These are phyloP conservation scores for Semicossyphus pulcher DNA, from an alignment of 2,113 vertebrate species.

Conservation along the genomic window DNA sequence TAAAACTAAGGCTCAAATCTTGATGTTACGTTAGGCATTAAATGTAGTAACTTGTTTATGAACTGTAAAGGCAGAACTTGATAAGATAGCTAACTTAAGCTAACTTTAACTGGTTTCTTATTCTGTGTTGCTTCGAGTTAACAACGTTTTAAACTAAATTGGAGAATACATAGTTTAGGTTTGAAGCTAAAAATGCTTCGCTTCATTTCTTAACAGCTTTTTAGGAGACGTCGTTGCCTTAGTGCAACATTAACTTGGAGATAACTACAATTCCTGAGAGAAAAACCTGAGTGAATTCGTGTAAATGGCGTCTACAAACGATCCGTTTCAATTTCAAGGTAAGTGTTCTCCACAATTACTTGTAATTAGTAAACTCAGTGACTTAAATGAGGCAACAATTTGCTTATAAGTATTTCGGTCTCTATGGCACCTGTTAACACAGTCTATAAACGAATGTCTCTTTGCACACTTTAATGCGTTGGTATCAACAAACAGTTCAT, in stretches of 20 bases:
- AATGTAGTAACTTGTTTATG: not conserved
- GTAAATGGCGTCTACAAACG: constrained; percentile 70
- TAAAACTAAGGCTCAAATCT: not conserved
- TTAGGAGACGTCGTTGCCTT: not conserved
- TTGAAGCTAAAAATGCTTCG: not conserved
- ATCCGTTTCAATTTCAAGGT: constrained; percentile 77
- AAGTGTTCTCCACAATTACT: not conserved
- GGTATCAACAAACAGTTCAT: not conserved
- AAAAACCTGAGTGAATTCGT: not conserved
- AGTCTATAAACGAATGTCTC: too few species aligned
- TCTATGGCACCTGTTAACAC: too few species aligned
- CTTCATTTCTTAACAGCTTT: constrained; percentile 3
- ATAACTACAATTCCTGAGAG: not conserved
- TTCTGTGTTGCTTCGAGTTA: not conserved
- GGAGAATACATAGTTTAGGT: rapidly evolving
- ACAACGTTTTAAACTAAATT: not conserved
- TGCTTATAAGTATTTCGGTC: too few species aligned
- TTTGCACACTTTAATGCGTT: not conserved
- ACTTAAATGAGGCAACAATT: not conserved
- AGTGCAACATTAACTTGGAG: not conserved
- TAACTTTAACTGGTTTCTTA: constrained; percentile 1
- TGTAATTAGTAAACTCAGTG: not conserved
- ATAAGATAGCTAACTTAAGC: constrained; percentile 20
- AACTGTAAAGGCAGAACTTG: constrained; percentile 19
- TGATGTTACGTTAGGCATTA: not conserved